These are phyloP conservation scores for Oxystoma pomonae DNA, from an alignment of 2,888 invertebrate genomes.

Conservation along the genomic window DNA sequence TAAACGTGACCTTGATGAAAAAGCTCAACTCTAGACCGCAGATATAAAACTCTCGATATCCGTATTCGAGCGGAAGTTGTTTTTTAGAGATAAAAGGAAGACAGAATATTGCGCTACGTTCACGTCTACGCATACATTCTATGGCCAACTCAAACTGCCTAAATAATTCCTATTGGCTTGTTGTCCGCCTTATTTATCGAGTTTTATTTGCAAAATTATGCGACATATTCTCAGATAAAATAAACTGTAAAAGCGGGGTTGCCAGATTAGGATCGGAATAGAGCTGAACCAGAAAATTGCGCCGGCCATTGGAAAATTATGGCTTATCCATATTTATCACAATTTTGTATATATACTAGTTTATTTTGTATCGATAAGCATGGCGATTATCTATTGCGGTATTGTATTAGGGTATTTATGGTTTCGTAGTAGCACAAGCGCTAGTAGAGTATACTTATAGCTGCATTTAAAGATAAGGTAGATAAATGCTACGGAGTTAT, in stretches of 20 bases:
- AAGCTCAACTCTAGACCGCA: too few relatives aligned
- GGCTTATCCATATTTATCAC: neutral
- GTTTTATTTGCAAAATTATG: neutral
- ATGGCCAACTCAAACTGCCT: too few relatives aligned
- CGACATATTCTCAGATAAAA: neutral
- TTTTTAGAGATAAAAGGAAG: too few relatives aligned
- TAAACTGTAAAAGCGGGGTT: neutral
- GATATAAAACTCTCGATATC: too few relatives aligned
- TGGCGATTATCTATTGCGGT: neutral
- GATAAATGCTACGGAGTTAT: too few relatives aligned
- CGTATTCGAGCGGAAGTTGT: too few relatives aligned
- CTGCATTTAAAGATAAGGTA: too few relatives aligned
- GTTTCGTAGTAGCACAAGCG: neutral
- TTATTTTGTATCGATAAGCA: neutral
- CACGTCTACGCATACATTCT: too few relatives aligned
- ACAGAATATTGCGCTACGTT: too few relatives aligned
- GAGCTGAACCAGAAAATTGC: neutral
- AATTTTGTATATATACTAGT: neutral
- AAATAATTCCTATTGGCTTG: too few relatives aligned
- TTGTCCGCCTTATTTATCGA: neutral
- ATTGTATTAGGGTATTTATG: neutral
- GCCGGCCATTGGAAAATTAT: neutral
- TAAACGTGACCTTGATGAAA: too few relatives aligned
- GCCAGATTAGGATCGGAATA: neutral
- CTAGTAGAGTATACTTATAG: neutral